Conservation (phyloP, 2,113 vertebrate species). For the Nerophis ophidion region DNA sequence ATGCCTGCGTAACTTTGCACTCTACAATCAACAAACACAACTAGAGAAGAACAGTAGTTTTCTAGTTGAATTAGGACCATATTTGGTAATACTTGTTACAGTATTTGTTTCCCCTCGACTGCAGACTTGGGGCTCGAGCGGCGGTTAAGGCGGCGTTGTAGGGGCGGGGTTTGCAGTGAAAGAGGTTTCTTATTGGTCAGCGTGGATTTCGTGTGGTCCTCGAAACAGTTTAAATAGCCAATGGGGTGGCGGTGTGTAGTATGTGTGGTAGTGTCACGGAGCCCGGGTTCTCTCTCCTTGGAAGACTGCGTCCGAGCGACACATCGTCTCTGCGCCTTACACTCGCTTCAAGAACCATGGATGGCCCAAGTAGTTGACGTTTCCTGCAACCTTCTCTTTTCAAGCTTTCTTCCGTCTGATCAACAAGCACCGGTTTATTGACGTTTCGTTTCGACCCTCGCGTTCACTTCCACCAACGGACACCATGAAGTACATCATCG, state of each 20-base stretch:
- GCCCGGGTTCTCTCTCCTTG: slow-evolving; percentile 47
- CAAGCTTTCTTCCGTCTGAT: slow-evolving; percentile 67
- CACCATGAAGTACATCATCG: slow-evolving; percentile 84
- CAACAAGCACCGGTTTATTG: slow-evolving; percentile 37
- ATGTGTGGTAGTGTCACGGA: slow-evolving; percentile 27
- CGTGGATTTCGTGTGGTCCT: neutral
- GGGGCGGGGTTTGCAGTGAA: neutral
- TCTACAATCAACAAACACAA: too few species aligned
- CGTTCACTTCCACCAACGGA: slow-evolving; percentile 9
- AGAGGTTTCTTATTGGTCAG: neutral
- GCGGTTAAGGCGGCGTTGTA: neutral
- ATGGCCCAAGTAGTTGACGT: slow-evolving; percentile 75
- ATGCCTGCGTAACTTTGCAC: too few species aligned
- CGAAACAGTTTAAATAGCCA: slow-evolving; percentile 71
- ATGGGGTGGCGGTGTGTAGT: slow-evolving; percentile 34
- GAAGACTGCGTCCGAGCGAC: slow-evolving; percentile 57
- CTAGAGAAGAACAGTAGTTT: too few species aligned
- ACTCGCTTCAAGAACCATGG: slow-evolving; percentile 53
- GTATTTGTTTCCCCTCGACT: too few species aligned
- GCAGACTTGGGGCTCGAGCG: neutral
- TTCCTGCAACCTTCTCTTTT: slow-evolving; percentile 70
- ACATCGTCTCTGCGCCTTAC: slow-evolving; percentile 35
- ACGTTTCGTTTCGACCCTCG: too few species aligned
- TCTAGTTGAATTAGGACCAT: too few species aligned
- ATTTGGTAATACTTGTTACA: too few species aligned